These are phyloP conservation scores for Lapara coniferarum DNA, from an alignment of 2,888 invertebrate species.

Conservation along the genomic window DNA sequence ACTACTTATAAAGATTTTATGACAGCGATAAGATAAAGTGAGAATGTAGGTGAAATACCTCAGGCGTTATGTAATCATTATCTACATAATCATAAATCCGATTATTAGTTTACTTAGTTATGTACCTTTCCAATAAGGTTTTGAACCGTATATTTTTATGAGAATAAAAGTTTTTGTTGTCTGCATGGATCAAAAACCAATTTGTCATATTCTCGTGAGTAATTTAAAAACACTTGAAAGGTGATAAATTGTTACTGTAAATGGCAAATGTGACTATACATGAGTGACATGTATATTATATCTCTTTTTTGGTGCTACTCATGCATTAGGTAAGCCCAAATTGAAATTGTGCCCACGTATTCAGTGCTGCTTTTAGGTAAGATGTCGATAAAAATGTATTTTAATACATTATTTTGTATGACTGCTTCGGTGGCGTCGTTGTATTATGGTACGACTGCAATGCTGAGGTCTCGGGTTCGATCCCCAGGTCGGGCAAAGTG, in stretches of 20 bases:
- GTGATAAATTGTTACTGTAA: not conserved
- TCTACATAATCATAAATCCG: conserved; percentile 6
- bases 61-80: not conserved
- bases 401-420: too few species aligned
- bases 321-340: too few species aligned
- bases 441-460: too few species aligned
- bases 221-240: not conserved
- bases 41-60: conserved; percentile 15
- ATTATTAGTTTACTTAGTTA: not conserved
- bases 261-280: not conserved
- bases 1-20: conserved; percentile 22
- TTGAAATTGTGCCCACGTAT: too few species aligned
- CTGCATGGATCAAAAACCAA: not conserved
- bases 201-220: not conserved
- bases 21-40: conserved; percentile 6
- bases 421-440: too few species aligned
- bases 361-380: too few species aligned
- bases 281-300: not conserved
- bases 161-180: not conserved
- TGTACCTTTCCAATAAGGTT: too few species aligned
- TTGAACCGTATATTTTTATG: not conserved
- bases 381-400: too few species aligned
- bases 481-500: too few species aligned
- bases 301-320: too few species aligned
- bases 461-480: too few species aligned